Evolutionary conservation across 2,888 invertebrate genomes (phyloP), one percentile per base, ranked within the genome.

Genomic region (Mesoligia furuncula): DNA sequence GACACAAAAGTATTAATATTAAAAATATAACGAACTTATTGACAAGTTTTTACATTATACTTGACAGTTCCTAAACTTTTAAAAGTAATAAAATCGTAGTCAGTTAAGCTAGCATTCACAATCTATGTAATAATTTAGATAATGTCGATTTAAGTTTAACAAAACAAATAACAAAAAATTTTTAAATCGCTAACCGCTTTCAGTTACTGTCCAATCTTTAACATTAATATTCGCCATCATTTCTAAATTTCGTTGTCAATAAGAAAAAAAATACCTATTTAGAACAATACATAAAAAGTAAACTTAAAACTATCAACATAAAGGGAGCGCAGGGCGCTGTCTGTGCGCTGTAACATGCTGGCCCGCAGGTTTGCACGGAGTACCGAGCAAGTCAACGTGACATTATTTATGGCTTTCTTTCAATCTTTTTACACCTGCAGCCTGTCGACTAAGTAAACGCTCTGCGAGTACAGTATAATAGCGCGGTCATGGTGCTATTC

Each of bases 161-260:
- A 54, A 59, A 72, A 59, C 9, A 61, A 57, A n/a, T 31, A 73
- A 70, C 11, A 31, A 64, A 27, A 27, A 39, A 6, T 27, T 45
- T 66, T 6, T 75, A 73, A 45, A 73, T 66, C 68, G 67, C n/a
- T 84, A 81, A 79, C 75, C 78, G 73, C 78, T 80, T 81, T 76
- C 39, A 83, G 66, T 87, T 89, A 85, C 87, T 87, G 87, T 90
- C 89, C 91, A 91, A 90, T 93, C 92, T 92, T 93, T 92, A 92
- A 92, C 89, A 90, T 89, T 87, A 82, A 87, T 71, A 72, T 73
- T 76, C 68, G 80, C 81, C 80, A 77, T 71, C 73, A 24, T 62
- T 64, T 65, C 42, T n/a, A 66, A 80, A 72, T 74, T 75, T 78
- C 57, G 39, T 73, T 79, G 75, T 64, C 8, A 75, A 57, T 36